Conservation (phyloP, 2,888 invertebrate genomes). For the Osedax frankpressi region DNA sequence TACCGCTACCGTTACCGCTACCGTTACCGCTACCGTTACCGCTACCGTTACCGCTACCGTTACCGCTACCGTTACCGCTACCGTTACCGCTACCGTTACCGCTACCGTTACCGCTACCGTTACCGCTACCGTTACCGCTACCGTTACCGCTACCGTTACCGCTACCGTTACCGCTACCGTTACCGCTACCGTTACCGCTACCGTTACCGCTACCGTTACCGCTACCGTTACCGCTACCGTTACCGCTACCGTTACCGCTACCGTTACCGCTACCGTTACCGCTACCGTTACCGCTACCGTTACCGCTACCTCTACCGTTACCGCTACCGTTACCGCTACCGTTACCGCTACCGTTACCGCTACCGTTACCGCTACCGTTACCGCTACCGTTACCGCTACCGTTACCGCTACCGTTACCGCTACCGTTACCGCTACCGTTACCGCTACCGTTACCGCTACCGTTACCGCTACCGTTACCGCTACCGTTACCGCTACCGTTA, state of each 20-base stretch:
- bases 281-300: neutral
- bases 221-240: neutral
- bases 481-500: neutral
- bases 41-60: conserved; percentile 11
- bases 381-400: neutral
- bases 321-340: neutral
- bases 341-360: neutral
- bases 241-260: conserved; percentile 1
- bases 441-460: neutral
- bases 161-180: neutral
- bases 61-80: conserved; percentile 10
- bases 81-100: conserved; percentile 5
- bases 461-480: neutral
- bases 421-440: neutral
- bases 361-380: neutral
- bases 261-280: neutral
- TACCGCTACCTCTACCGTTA: neutral
- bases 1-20: conserved; percentile 12
- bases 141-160: neutral
- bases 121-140: conserved; percentile 7
- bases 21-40: conserved; percentile 9
- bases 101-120: neutral
- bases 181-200: neutral
- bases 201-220: neutral
- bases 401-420: neutral